Evolutionary conservation across 1,140 invertebrate species (phyloP), one percentile per base, ranked within the genome.

Genomic region (Globodera rostochiensis): DNA sequence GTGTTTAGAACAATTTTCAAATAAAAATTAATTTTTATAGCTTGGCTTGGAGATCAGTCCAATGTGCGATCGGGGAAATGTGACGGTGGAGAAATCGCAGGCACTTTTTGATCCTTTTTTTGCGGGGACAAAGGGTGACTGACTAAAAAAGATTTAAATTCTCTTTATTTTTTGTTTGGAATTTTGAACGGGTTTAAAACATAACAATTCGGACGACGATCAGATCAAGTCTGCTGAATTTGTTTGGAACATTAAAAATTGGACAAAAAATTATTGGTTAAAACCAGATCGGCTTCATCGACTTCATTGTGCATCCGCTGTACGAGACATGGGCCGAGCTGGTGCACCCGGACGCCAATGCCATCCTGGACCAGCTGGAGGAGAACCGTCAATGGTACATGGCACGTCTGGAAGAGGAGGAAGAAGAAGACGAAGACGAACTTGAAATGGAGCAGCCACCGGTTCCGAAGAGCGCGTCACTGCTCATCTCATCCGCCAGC

Each of bases 291-390:
- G 96, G 97, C 83, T 99, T 99, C 90, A 99, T 99, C 88, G 96
- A 98, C 91, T 99, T 98, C 90, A 99, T 99, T 88, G 96, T 98
- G 5, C 97, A 98, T 92, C 97, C 97, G 8, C 91, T 99, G 25
- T 99, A 96, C 95, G 97, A 99, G 91, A 98, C 97, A 5, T 99
- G 97, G 97, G 96, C 96, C 13, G 97, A 99, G 90, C 92, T 99
- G 50, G 97, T 99, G 3, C 95, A 98, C 91, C 97, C 97, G 0
- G 96, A 98, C 90, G 97, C 96, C 11, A 96, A 98, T 91, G 95
- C 97, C 74, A 98, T 99, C 84, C 92, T 99, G 71, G 96, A 98
- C 91, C 97, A 95, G 6, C 92, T 99, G 79, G 97, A 99, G 91
- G 95, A 98, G 90, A 99, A 99, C 91, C 93, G 97, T 74, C 96